Percentiles rank a stretch among this genome's conserved stretches.
phyloP scores from a whole-genome alignment of 1,140 invertebrate species.

The Berghia stephanieae region DNA sequence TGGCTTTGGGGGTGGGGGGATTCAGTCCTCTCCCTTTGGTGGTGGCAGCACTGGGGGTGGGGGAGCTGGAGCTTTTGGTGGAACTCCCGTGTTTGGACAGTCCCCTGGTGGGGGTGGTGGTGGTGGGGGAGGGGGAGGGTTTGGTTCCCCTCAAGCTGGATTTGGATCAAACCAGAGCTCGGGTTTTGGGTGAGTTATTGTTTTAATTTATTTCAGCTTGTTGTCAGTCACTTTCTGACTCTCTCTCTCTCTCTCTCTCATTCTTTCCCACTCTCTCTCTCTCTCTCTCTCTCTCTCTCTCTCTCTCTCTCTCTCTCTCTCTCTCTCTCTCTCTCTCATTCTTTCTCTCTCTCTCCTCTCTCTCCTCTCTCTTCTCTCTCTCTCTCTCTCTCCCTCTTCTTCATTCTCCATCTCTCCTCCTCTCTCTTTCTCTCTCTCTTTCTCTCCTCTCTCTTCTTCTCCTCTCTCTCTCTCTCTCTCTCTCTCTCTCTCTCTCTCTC shows the following conservation, averaged over 20 bases:
- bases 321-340: background rate
- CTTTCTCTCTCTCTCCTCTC: background rate
- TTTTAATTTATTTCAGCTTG: too few relatives aligned
- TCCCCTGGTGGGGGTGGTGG: too few relatives aligned
- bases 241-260: slow-evolving; percentile 12
- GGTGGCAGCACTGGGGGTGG: too few relatives aligned
- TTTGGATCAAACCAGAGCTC: too few relatives aligned
- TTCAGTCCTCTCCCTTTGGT: too few relatives aligned
- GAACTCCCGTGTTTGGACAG: too few relatives aligned
- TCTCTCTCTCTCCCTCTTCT: background rate
- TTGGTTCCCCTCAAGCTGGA: too few relatives aligned
- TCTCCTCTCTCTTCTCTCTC: background rate
- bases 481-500: background rate
- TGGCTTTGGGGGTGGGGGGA: too few relatives aligned
- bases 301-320: background rate
- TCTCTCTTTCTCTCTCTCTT: background rate
- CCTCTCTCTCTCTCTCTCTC: background rate
- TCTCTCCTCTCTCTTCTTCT: background rate
- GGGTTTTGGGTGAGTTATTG: too few relatives aligned
- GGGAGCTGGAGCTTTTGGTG: too few relatives aligned
- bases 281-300: background rate
- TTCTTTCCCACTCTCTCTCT: too few relatives aligned
- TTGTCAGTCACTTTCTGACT: background rate
- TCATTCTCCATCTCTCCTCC: background rate
- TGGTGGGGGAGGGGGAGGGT: too few relatives aligned